phyloP scores from a whole-genome alignment of 92 coral and sea anemone genomes.

The Micromussa lordhowensis region DNA sequence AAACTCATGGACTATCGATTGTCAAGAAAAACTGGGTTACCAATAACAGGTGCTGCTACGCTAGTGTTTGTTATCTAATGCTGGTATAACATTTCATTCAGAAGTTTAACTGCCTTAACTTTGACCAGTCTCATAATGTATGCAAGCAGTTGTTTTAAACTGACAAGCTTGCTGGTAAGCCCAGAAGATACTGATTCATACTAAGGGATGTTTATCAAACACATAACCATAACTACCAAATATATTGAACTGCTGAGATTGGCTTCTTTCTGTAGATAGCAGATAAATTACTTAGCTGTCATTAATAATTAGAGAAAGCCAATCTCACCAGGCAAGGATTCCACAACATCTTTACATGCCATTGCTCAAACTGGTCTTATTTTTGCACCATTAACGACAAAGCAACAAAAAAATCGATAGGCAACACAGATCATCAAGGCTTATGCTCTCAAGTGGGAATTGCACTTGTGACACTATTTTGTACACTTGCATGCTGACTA shows the following conservation, averaged over 20 bases:
- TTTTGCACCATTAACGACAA: background rate
- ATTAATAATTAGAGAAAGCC: background rate
- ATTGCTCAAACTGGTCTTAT: background rate
- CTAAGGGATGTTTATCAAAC: background rate
- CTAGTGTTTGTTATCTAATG: background rate
- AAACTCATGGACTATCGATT: background rate
- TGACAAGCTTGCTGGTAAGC: background rate
- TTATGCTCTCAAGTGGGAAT: background rate
- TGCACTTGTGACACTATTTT: too few relatives aligned
- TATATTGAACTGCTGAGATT: background rate
- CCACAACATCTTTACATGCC: background rate
- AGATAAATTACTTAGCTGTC: constrained; percentile 10
- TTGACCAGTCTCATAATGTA: background rate
- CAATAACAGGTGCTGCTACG: background rate
- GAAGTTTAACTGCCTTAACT: background rate
- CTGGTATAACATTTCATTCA: background rate
- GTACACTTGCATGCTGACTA: background rate
- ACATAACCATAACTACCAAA: background rate
- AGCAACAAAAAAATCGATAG: background rate
- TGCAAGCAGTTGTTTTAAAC: background rate
- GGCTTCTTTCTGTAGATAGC: background rate
- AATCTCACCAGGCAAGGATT: background rate
- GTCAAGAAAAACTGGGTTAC: background rate
- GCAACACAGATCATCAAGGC: background rate
- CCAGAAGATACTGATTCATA: background rate